Conservation (phyloP, 1,140 invertebrate species). For the Protaetia brevitarsis region DNA sequence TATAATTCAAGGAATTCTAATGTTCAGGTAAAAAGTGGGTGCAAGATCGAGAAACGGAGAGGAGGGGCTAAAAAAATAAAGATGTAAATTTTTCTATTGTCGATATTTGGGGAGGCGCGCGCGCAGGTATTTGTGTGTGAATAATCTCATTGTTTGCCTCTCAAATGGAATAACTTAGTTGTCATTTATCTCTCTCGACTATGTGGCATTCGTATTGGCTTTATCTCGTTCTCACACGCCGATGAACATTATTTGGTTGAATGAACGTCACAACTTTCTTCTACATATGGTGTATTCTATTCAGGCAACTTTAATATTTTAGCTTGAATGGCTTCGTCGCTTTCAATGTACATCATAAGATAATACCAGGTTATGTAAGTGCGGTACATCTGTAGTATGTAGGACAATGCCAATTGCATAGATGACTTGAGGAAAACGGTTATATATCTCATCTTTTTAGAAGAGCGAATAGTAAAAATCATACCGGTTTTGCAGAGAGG, state of each 20-base stretch:
- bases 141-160: constrained; percentile 31
- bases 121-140: constrained; percentile 37
- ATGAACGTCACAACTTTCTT: not conserved
- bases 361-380: not conserved
- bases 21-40: constrained; percentile 33
- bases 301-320: constrained; percentile 9
- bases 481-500: no score
- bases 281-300: constrained; percentile 5
- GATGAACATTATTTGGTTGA: constrained; percentile 4
- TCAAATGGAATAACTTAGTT: constrained; percentile 28
- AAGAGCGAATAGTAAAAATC: no score
- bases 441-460: no score
- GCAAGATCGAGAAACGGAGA: constrained; percentile 20
- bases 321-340: not conserved
- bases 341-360: not conserved
- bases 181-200: constrained; percentile 28
- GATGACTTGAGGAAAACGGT: no score
- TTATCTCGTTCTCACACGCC: constrained; percentile 27
- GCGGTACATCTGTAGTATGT: no score
- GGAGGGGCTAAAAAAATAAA: constrained; percentile 29
- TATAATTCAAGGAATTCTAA: constrained; percentile 32
- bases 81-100: constrained; percentile 37
- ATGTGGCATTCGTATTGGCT: constrained; percentile 16
- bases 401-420: no score
- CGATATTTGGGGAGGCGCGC: constrained; percentile 19